Conservation (phyloP, 2,888 invertebrate genomes). For the Yponomeuta malinellus region DNA sequence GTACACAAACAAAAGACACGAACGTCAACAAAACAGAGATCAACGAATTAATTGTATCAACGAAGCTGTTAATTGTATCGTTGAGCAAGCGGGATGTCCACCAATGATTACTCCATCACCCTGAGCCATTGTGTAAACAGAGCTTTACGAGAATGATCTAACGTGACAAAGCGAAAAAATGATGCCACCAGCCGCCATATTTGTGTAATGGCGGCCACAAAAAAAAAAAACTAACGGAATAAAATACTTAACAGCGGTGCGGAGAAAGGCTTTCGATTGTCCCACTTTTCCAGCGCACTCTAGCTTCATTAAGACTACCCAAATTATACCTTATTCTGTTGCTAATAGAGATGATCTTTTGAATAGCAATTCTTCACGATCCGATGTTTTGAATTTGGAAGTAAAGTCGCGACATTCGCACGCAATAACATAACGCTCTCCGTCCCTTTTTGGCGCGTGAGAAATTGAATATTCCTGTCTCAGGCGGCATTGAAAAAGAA, state of each 20-base stretch:
- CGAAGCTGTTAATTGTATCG: too few relatives aligned
- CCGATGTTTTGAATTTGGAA: not conserved
- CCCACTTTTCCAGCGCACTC: slow-evolving; percentile 70
- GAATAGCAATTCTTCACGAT: not conserved
- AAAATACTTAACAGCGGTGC: slow-evolving; percentile 69
- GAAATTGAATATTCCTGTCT: slow-evolving; percentile 51
- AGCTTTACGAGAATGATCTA: slow-evolving; percentile 51
- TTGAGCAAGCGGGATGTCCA: too few relatives aligned
- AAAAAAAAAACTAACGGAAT: slow-evolving; percentile 73
- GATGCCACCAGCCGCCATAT: slow-evolving; percentile 65
- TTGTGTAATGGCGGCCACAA: slow-evolving; percentile 69
- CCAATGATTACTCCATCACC: not conserved
- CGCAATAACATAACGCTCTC: slow-evolving; percentile 47
- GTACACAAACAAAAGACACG: too few relatives aligned
- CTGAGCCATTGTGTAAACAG: not conserved
- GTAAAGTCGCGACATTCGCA: slow-evolving; percentile 39
- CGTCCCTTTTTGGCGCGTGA: slow-evolving; percentile 46
- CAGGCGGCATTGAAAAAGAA: slow-evolving; percentile 72
- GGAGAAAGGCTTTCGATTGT: slow-evolving; percentile 77
- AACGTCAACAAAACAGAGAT: too few relatives aligned
- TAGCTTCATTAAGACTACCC: slow-evolving; percentile 31
- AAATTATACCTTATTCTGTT: not conserved
- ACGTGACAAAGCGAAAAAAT: slow-evolving; percentile 74
- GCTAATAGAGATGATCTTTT: not conserved
- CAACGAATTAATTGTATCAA: too few relatives aligned